phyloP scores from a whole-genome alignment of 2,113 vertebrate genomes.

The Neodontobutis hainanensis region DNA sequence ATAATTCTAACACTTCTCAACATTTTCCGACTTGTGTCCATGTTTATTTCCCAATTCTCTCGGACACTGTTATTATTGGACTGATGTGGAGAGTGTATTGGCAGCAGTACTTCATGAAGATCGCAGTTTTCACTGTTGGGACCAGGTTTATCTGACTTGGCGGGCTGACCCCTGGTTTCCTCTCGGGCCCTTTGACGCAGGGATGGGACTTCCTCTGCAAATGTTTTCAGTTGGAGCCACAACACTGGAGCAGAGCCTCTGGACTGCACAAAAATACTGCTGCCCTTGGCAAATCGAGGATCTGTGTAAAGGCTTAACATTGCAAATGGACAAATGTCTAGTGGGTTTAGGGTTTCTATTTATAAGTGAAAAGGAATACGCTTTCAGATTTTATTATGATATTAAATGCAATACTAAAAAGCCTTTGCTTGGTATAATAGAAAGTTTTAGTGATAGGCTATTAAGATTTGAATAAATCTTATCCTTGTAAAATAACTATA shows the following conservation, averaged over 20 bases:
- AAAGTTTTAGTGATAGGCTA: too few species aligned
- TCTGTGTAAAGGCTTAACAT: too few species aligned
- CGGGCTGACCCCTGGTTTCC: constrained; percentile 70
- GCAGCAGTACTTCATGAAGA: constrained; percentile 26
- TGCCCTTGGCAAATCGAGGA: constrained; percentile 48
- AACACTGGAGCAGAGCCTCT: constrained; percentile 55
- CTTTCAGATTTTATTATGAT: too few species aligned
- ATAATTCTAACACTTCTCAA: neutral
- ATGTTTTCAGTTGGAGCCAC: constrained; percentile 81
- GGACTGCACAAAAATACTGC: constrained; percentile 42
- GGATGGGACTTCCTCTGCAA: constrained; percentile 80
- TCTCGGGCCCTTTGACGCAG: constrained; percentile 68
- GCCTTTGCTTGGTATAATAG: too few species aligned
- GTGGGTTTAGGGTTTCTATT: too few species aligned
- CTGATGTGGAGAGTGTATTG: constrained; percentile 16
- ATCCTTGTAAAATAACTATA: too few species aligned
- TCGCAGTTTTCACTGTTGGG: constrained; percentile 21
- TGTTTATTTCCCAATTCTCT: neutral
- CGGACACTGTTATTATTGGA: constrained; percentile 54
- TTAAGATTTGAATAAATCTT: too few species aligned
- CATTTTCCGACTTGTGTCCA: neutral
- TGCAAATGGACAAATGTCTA: too few species aligned
- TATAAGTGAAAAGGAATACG: too few species aligned
- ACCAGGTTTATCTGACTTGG: constrained; percentile 64
- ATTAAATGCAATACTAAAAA: too few species aligned